Evolutionary conservation across 2,888 invertebrate genomes (phyloP), one percentile per base, ranked within the genome.

Genomic region (Stenoptilia bipunctidactyla): DNA sequence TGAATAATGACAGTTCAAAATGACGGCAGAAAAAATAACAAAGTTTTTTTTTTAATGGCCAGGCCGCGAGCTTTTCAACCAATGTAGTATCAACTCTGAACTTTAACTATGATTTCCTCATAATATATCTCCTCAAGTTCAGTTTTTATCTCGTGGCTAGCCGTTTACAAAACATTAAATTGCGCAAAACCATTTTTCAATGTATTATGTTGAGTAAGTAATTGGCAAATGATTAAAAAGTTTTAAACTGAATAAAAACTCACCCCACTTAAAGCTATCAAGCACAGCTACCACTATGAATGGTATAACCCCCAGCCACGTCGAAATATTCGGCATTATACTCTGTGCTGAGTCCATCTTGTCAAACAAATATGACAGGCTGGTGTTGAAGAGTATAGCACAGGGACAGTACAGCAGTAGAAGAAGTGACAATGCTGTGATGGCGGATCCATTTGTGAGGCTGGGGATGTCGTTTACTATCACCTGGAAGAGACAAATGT

Each of bases 291-390:
- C 92, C 27, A 91, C 60, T 13, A 90, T 72, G 59, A 92, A 93
- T 0, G 93, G 92, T 47, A 93, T 85, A 37, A 92, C 86, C 0
- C 93, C 92, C 30, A 90, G 74, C 72, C 91, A 89, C 0, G 91
- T 90, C 10, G 89, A 89, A 15, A 92, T 88, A 56, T 92, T 92
- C 0, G 92, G 92, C 67, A 92, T 84, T 48, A 93, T 89, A 43
- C 91, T 90, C 58, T 92, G 92, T 1, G 93, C 93, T 2, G 92
- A 92, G 61, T 94, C 94, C 80, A 89, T 89, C 58, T 91, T 92
- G 65, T 92, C 90, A 64, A 94, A 94, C 38, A 92, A 85, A 58
- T 93, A 94, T 15, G 93, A 92, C 27, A 92, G 76, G 49, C 90
- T 88, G 1, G 93, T 91, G 51, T 90, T 89, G 61, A 91, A 91